phyloP scores from a whole-genome alignment of 2,113 vertebrate species.

The Megaleporinus macrocephalus region DNA sequence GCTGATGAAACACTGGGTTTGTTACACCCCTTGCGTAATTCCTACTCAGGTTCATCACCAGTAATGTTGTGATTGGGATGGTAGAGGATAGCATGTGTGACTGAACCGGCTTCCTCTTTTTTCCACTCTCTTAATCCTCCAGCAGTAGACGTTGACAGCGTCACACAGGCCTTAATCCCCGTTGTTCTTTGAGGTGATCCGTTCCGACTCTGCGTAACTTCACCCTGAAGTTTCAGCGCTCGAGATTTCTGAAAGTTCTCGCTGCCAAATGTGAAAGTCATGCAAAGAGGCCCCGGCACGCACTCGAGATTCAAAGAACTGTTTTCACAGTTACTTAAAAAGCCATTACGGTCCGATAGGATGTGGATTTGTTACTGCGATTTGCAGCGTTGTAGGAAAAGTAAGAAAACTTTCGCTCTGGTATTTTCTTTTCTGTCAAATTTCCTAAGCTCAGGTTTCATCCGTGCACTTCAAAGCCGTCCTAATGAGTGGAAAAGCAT shows the following conservation, averaged over 20 bases:
- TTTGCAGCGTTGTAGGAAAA: slow-evolving; percentile 62
- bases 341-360: slow-evolving; percentile 65
- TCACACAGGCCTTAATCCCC: not conserved
- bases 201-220: not conserved
- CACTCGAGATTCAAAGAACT: not conserved
- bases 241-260: slow-evolving; percentile 3
- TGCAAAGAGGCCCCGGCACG: not conserved
- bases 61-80: too few species aligned
- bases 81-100: not conserved
- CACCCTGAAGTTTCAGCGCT: not conserved
- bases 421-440: slow-evolving; percentile 69
- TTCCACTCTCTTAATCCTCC: not conserved
- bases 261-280: slow-evolving; percentile 1
- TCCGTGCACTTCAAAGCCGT: slow-evolving; percentile 72
- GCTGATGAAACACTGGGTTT: too few species aligned
- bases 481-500: slow-evolving; percentile 77
- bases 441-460: slow-evolving; percentile 74
- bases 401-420: slow-evolving; percentile 58
- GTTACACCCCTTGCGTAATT: too few species aligned
- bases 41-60: too few species aligned
- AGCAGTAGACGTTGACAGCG: not conserved
- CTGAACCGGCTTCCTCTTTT: too few species aligned
- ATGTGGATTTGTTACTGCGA: slow-evolving; percentile 72
- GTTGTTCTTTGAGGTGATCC: not conserved
- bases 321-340: slow-evolving; percentile 26